Base-by-base conservation (phyloP, 2,797 vertebrate genomes). In the Neosilurus mollespiculum region DNA sequence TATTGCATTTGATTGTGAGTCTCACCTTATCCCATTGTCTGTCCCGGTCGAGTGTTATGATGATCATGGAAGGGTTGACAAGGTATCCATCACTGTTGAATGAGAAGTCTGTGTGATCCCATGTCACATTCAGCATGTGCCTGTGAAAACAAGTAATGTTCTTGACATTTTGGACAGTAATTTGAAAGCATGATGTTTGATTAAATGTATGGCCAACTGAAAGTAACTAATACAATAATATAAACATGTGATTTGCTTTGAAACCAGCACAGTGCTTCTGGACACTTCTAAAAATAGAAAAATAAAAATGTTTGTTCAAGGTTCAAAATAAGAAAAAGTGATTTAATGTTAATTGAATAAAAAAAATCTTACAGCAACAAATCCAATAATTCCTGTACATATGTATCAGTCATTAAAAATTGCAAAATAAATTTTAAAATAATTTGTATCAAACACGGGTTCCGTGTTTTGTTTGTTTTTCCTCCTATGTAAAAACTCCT, bases 101-200 rank as follows among this genome's bases (percentile, higher is more conserved):
- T 90, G 96, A 96, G 92, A 99, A 97, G 93, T 99, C 97, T 0
- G 96, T 96, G 91, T 97, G 95, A 80, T 98, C 96, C 98, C 98
- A 99, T 0, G 95, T 96, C 76, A 98, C 95, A 0, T 99, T 99
- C 90, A 98, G 85, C 91, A 99, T 96, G 90, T 99, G 96, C 91
- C 98, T 98, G 93, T 43, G 51, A 18, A 67, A 51, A 81, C 14
- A 84, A 51, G 51, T 34, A 12, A 54, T 3, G 24, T 30, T 14
- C 51, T 8, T 18, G 15, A 20, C 18, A 43, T 34, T 69, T 59
- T 81, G 37, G 8, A 6, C 9, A 43, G 22, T 9, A 62, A 37
- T 34, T 43, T 43, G 37, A 43, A 43, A 16, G 16, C 20, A 76
- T 34, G 24, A 54, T 26, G 54, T 58, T n/a, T 56, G 16, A 58